phyloP scores from a whole-genome alignment of 2,888 invertebrate genomes.

The Baccha elongata region DNA sequence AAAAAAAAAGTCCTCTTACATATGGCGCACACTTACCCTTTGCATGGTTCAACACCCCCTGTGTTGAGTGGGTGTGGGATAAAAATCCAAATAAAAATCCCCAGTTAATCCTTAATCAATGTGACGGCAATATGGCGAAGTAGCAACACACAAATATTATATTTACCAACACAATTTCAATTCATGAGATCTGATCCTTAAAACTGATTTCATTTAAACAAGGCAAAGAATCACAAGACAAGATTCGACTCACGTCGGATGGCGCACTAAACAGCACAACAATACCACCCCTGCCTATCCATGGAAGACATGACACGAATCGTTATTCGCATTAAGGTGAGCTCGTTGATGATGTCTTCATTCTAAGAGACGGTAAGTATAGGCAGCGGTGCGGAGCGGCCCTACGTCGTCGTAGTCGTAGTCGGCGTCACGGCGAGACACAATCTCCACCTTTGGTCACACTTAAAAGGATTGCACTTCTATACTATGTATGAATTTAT shows the following conservation, averaged over 20 bases:
- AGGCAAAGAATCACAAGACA: conserved; percentile 25
- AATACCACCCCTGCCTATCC: conserved; percentile 19
- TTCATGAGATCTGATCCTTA: conserved; percentile 54
- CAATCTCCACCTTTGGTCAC: conserved; percentile 65
- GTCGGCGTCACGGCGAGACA: conserved; percentile 42
- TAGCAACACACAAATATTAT: conserved; percentile 8
- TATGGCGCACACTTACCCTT: conserved; percentile 38
- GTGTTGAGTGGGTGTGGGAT: background rate
- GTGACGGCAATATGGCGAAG: background rate
- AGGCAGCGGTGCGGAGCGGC: too few species aligned
- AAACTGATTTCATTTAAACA: conserved; percentile 36
- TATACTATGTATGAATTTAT: conserved; percentile 10
- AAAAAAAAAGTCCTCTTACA: background rate
- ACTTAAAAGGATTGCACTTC: conserved; percentile 61
- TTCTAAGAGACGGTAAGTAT: background rate
- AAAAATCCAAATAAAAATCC: conserved; percentile 53
- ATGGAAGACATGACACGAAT: conserved; percentile 29
- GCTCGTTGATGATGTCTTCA: background rate
- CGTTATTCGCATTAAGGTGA: conserved; percentile 20
- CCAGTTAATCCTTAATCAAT: conserved; percentile 55
- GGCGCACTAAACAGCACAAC: conserved; percentile 46
- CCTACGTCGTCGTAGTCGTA: background rate
- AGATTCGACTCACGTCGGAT: conserved; percentile 55
- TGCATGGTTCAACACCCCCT: background rate
- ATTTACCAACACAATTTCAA: conserved; percentile 39